phyloP scores from a whole-genome alignment of 2,113 vertebrate genomes.

The Petrocephalus microphthalmus region DNA sequence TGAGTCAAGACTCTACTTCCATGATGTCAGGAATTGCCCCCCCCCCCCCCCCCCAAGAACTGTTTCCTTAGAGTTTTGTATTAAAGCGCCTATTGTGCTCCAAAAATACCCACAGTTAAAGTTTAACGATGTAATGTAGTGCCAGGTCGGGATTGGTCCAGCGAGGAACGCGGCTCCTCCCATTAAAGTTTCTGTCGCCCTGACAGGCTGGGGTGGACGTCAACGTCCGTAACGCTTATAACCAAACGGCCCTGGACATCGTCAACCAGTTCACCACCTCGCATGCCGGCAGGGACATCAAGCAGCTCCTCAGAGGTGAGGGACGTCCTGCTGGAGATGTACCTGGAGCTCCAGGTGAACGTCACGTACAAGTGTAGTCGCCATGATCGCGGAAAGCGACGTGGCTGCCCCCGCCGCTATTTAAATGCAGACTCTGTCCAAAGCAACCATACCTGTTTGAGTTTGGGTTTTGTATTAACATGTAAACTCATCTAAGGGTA shows the following conservation, averaged over 20 bases:
- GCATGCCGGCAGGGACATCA: conserved; percentile 92
- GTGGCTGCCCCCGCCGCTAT: background rate
- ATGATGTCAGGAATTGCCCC: background rate
- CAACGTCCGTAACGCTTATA: conserved; percentile 90
- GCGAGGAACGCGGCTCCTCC: conserved; percentile 27
- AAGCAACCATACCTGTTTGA: background rate
- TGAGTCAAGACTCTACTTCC: conserved; percentile 45
- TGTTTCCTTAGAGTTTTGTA: background rate
- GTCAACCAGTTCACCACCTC: conserved; percentile 98
- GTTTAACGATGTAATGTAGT: background rate
- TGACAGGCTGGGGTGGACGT: conserved; percentile 80
- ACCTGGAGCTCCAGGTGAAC: background rate
- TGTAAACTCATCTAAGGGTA: background rate
- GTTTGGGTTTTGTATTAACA: background rate
- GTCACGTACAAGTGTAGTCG: background rate
- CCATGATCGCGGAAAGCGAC: background rate
- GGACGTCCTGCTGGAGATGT: background rate
- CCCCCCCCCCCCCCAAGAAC: background rate
- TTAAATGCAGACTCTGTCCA: background rate
- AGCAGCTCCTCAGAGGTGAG: conserved; percentile 87
- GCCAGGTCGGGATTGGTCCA: conserved; percentile 10
- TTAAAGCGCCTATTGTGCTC: no score
- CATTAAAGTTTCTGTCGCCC: conserved; percentile 20
- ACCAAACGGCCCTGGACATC: conserved; percentile 93
- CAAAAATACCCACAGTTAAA: background rate